These are phyloP conservation scores for Cottus gobio DNA, from an alignment of 2,113 vertebrate genomes.

Conservation along the genomic window DNA sequence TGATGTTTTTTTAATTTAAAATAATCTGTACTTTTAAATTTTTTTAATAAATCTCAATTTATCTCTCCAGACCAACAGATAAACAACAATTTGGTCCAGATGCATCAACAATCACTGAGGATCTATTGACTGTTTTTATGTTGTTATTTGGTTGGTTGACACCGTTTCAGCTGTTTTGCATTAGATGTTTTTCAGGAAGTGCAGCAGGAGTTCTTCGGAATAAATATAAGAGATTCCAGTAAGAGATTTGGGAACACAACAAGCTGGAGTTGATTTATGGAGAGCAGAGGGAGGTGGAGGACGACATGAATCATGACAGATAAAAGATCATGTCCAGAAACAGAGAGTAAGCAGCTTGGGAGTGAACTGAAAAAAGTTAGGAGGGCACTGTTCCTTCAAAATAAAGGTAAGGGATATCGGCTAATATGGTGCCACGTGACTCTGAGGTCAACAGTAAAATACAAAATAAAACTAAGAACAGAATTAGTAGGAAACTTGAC, in stretches of 20 bases:
- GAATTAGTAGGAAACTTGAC: not conserved
- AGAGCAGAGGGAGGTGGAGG: not conserved
- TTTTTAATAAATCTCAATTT: not conserved
- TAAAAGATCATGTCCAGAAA: not conserved
- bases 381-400: not conserved
- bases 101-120: not conserved
- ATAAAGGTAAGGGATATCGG: not conserved
- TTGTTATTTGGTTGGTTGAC: not conserved
- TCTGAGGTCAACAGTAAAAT: not conserved
- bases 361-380: not conserved
- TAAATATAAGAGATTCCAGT: not conserved
- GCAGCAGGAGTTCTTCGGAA: conserved; percentile 5
- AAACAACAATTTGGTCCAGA: not conserved
- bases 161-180: not conserved
- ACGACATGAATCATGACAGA: not conserved
- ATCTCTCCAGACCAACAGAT: not conserved
- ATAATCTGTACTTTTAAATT: not conserved
- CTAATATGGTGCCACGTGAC: not conserved
- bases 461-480: not conserved
- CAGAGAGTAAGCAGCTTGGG: not conserved
- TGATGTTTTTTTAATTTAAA: not conserved
- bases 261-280: not conserved
- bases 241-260: not conserved
- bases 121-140: not conserved
- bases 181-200: not conserved